Conservation (phyloP, 1,140 invertebrate genomes). For the Megalopta genalis region DNA sequence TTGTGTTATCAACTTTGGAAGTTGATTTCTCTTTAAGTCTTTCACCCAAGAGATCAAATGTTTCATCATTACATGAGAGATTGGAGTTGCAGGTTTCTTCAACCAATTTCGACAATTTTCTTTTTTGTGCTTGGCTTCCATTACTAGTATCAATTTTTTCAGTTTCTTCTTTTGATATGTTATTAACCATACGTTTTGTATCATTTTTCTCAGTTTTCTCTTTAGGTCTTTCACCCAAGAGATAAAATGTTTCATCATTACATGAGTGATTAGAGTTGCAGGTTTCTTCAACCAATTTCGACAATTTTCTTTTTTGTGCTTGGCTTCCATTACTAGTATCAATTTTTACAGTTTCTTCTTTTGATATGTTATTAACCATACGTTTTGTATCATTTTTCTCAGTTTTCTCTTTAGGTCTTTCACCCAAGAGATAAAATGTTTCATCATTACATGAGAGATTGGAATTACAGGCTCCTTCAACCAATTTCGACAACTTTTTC, state of each 20-base stretch:
- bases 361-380: too few species aligned
- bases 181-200: too few species aligned
- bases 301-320: not conserved
- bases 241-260: conserved; percentile 64
- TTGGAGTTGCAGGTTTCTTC: not conserved
- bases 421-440: conserved; percentile 56
- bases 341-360: not conserved
- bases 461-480: not conserved
- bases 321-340: not conserved
- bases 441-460: conserved; percentile 51
- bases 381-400: too few species aligned
- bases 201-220: too few species aligned
- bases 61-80: conserved; percentile 55
- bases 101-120: not conserved
- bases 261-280: not conserved
- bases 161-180: not conserved
- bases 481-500: not conserved
- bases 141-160: not conserved
- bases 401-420: conserved; percentile 44
- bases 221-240: conserved; percentile 45
- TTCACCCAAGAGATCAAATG: conserved; percentile 57
- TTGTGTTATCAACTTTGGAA: not conserved
- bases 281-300: not conserved
- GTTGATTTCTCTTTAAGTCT: conserved; percentile 23
- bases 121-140: not conserved